phyloP scores from a whole-genome alignment of 2,888 invertebrate genomes.

The Lasioglossum vierecki region DNA sequence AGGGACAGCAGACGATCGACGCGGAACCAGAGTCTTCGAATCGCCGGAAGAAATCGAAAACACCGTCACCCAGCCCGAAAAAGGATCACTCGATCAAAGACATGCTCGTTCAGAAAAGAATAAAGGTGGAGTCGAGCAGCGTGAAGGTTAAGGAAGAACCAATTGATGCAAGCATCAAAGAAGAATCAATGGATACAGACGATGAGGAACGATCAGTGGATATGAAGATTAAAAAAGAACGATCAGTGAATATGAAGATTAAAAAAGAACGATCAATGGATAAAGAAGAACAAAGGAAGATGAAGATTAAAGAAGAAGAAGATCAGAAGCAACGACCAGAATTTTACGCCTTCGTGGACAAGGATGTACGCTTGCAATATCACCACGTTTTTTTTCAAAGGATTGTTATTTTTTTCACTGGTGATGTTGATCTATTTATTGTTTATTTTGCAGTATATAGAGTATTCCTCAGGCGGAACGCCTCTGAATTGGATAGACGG shows the following conservation, averaged over 20 bases:
- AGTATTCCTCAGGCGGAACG: constrained; percentile 69
- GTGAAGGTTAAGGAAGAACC: neutral
- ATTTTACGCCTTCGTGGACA: constrained; percentile 72
- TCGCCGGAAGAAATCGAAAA: neutral
- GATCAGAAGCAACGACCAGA: constrained; percentile 41
- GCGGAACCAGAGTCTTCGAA: neutral
- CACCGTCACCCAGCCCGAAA: neutral
- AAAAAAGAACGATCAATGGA: neutral
- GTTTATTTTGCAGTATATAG: constrained; percentile 71
- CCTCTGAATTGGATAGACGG: constrained; percentile 77
- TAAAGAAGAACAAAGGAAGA: neutral
- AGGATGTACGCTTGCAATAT: constrained; percentile 67
- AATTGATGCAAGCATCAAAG: neutral
- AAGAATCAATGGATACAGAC: neutral
- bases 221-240: neutral
- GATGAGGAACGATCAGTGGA: neutral
- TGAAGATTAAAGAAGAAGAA: neutral
- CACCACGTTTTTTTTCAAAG: too few relatives aligned
- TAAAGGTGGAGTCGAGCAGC: neutral
- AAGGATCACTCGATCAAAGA: neutral
- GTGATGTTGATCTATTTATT: neutral
- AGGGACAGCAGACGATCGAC: neutral
- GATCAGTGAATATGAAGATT: neutral
- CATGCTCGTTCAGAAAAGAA: neutral
- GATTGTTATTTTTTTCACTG: neutral